Conservation (phyloP, 2,888 invertebrate species). For the Mallateleia sp. region DNA sequence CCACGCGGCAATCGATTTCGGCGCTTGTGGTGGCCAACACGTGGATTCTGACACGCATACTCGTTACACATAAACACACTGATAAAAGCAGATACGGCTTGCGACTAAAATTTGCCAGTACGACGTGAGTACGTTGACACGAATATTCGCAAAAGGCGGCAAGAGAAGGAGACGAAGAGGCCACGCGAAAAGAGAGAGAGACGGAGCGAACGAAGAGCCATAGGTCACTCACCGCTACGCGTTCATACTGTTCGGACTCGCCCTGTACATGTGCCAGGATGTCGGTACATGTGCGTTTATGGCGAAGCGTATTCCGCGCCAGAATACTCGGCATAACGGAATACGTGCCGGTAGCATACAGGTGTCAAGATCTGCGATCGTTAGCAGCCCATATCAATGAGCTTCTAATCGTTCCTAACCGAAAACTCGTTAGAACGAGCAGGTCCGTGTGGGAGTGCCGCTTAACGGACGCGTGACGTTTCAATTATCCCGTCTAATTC, state of each 20-base stretch:
- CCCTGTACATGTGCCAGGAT: conserved; percentile 67
- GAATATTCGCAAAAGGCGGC: conserved; percentile 71
- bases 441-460: not conserved
- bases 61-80: conserved; percentile 34
- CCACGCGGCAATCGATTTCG: conserved; percentile 14
- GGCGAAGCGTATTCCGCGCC: conserved; percentile 65
- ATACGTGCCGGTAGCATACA: conserved; percentile 62
- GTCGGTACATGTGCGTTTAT: conserved; percentile 66
- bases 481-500: conserved; percentile 61
- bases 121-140: conserved; percentile 74
- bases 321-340: conserved; percentile 75
- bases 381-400: conserved; percentile 34
- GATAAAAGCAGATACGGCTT: conserved; percentile 37
- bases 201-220: conserved; percentile 65
- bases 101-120: conserved; percentile 58
- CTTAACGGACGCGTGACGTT: conserved; percentile 5
- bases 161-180: conserved; percentile 51
- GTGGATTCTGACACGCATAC: conserved; percentile 39
- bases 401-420: conserved; percentile 48
- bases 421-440: conserved; percentile 11
- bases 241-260: conserved; percentile 67
- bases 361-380: conserved; percentile 67
- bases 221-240: conserved; percentile 81
- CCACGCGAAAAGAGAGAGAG: conserved; percentile 76
- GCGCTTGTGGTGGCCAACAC: conserved; percentile 34